Percentiles rank a stretch among this genome's conserved stretches.
Evolutionary conservation across 1,140 invertebrate species (phyloP).

Genomic region (Saccostrea glomerata): DNA sequence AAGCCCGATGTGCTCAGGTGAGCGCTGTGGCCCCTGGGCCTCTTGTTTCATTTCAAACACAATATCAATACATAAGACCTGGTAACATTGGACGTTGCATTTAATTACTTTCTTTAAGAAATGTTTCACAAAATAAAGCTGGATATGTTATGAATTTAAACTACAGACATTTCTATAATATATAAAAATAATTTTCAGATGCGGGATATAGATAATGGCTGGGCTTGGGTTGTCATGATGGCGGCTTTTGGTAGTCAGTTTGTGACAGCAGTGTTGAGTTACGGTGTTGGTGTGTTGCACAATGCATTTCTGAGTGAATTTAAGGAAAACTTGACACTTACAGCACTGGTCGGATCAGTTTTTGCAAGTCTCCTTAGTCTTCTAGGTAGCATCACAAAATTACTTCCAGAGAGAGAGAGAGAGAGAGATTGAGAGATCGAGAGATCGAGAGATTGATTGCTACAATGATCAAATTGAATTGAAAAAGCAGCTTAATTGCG

Average conservation of each 20-base stretch:
- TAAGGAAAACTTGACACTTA: conserved; percentile 56
- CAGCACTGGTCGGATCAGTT: conserved; percentile 62
- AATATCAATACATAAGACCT: too few species aligned
- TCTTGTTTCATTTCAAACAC: too few species aligned
- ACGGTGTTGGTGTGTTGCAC: conserved; percentile 61
- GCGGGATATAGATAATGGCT: conserved; percentile 62
- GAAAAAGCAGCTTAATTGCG: neutral
- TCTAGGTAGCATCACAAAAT: conserved; percentile 21
- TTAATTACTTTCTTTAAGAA: too few species aligned
- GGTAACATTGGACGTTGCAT: too few species aligned
- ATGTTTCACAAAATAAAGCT: too few species aligned
- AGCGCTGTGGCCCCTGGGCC: too few species aligned
- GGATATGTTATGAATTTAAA: too few species aligned
- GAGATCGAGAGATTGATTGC: too few species aligned
- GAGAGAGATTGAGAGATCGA: neutral
- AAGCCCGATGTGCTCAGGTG: too few species aligned
- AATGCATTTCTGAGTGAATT: conserved; percentile 60
- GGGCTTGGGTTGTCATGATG: conserved; percentile 68
- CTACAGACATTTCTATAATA: too few species aligned
- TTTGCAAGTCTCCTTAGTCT: conserved; percentile 57
- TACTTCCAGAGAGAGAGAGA: neutral
- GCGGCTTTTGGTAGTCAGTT: conserved; percentile 53
- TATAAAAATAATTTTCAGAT: neutral
- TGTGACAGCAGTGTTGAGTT: conserved; percentile 55
- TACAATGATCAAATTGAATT: neutral